Evolutionary conservation across 2,797 vertebrate genomes (phyloP), one percentile per base, ranked within the genome.

Genomic region (Sebastes steindachneri): DNA sequence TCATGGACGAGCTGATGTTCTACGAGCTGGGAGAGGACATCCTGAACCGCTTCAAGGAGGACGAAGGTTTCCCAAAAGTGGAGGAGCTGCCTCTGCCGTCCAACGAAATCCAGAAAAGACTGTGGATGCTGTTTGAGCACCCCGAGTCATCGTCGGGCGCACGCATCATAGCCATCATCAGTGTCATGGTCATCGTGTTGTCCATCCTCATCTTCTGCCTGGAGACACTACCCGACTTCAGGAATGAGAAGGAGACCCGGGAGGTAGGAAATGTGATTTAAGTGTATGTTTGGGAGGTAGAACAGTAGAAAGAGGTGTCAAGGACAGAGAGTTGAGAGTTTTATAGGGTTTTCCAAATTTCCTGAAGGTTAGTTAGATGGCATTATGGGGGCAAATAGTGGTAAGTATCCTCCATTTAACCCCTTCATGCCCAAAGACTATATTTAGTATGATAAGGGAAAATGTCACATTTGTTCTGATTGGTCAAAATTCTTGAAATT

Each of bases 141-240:
- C 97, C 97, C 0, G 97, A 98, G 89, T 97, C 96, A 2, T 98
- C 97, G 1, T 96, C 96, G 0, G 96, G 96, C 0, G 97, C 97
- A 0, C 95, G 97, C 0, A 96, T 96, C 71, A 95, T 98, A 11
- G 97, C 97, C 15, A 94, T 98, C 82, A 95, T 98, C 87, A 98
- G 97, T 1, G 97, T 98, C 58, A 92, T 98, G 90, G 96, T 98
- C 89, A 98, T 98, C 76, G 95, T 98, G 35, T 90, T 98, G 83
- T 98, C 97, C 90, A 98, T 98, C 74, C 95, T 98, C 48, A 97
- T 98, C 77, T 98, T 98, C 94, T 98, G 97, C 85, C 85, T 98
- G 59, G 97, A 98, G 93, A 98, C 97, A 3, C 92, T 98, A 82
- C 97, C 97, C 0, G 97, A 97, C 80, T 97, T 98, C 89, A 96